Percentiles rank a stretch among this genome's conserved stretches.
phyloP scores from a whole-genome alignment of 2,797 vertebrate genomes.

The Arnoldichthys spilopterus region DNA sequence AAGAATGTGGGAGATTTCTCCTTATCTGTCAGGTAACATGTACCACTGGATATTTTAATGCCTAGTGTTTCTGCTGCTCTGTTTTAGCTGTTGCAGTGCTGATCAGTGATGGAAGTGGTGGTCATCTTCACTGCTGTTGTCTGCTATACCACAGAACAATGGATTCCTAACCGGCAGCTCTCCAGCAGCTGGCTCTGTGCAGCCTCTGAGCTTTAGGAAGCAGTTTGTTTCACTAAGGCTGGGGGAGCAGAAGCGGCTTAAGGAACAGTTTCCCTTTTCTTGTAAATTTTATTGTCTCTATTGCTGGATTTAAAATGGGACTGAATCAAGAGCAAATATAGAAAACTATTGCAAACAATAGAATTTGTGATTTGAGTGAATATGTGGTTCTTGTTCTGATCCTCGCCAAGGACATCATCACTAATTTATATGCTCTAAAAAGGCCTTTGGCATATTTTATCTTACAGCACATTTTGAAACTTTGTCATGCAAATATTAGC shows the following conservation, averaged over 20 bases:
- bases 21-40: conserved; percentile 89
- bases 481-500: too few species aligned
- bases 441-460: too few species aligned
- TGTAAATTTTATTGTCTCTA: neutral
- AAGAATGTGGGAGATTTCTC: conserved; percentile 95
- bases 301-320: neutral
- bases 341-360: neutral
- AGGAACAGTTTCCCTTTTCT: neutral
- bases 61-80: neutral
- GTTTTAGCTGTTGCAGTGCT: neutral
- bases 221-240: neutral
- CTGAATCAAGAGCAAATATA: neutral
- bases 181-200: neutral
- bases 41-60: neutral
- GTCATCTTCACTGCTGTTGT: neutral
- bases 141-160: neutral
- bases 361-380: too few species aligned
- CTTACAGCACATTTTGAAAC: too few species aligned
- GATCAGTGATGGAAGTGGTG: neutral
- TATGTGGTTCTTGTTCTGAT: too few species aligned
- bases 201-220: neutral
- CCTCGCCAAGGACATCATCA: too few species aligned
- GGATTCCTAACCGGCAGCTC: neutral
- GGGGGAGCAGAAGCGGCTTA: neutral
- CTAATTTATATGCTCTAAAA: too few species aligned